phyloP scores from a whole-genome alignment of 2,888 invertebrate genomes.

The Sisyra nigra region DNA sequence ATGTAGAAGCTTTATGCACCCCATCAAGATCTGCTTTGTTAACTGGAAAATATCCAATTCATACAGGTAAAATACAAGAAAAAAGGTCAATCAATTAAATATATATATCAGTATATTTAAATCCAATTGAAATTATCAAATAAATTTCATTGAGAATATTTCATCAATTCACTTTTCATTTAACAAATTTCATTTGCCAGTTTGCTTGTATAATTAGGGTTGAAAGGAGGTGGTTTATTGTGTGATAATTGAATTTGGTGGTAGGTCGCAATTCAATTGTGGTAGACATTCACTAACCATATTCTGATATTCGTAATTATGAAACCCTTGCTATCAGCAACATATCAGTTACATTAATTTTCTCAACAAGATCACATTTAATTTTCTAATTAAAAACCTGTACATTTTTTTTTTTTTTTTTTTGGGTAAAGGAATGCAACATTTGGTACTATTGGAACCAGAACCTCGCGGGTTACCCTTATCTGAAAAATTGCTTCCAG shows the following conservation, averaged over 20 bases:
- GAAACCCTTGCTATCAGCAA: too few species aligned
- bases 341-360: too few species aligned
- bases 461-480: conserved; percentile 60
- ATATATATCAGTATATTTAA: not conserved
- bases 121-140: not conserved
- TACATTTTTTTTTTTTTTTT: not conserved
- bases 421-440: conserved; percentile 45
- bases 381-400: not conserved
- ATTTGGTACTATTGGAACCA: conserved; percentile 47
- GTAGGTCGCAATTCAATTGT: too few species aligned
- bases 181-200: too few species aligned
- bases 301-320: too few species aligned
- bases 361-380: not conserved
- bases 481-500: conserved; percentile 35
- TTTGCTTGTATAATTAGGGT: too few species aligned
- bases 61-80: conserved; percentile 41
- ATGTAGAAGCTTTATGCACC: conserved; percentile 75
- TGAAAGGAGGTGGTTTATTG: too few species aligned
- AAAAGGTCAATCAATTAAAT: not conserved
- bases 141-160: not conserved
- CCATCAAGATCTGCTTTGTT: conserved; percentile 71
- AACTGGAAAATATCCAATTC: conserved; percentile 80
- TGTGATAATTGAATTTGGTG: too few species aligned
- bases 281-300: too few species aligned
- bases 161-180: not conserved